These are phyloP conservation scores for Napeogenes sylphis DNA, from an alignment of 2,888 invertebrate genomes.

Conservation along the genomic window DNA sequence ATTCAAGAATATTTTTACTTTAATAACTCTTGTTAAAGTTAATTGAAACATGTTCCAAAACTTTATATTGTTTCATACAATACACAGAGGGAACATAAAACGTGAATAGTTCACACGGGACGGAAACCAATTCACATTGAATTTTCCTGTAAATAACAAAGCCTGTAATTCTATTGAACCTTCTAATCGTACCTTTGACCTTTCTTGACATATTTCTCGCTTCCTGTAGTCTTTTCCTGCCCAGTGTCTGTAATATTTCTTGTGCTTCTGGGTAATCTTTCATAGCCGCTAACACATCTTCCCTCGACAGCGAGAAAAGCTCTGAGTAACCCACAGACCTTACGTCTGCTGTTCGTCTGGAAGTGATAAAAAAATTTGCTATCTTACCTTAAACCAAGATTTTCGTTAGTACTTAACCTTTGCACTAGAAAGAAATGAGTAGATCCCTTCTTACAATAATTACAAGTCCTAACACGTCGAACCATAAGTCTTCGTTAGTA, in stretches of 20 bases:
- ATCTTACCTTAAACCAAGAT: constrained; percentile 1
- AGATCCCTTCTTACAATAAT: too few species aligned
- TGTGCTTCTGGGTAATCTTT: constrained; percentile 98
- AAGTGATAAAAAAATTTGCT: constrained; percentile 26
- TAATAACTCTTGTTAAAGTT: not conserved
- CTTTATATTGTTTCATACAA: not conserved
- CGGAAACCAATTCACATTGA: constrained; percentile 23
- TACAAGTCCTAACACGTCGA: too few species aligned
- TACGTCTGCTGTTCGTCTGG: constrained; percentile 95
- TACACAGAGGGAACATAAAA: not conserved
- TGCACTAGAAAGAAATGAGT: too few species aligned
- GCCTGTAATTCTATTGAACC: not conserved
- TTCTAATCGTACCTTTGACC: constrained; percentile 30
- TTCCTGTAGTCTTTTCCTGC: constrained; percentile 91
- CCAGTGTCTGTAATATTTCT: constrained; percentile 92
- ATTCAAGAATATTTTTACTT: not conserved
- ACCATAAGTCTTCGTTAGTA: constrained; percentile 2
- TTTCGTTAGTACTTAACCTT: not conserved
- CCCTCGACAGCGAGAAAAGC: constrained; percentile 93
- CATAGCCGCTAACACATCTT: constrained; percentile 96
- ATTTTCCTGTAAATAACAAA: constrained; percentile 16
- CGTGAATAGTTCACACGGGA: too few species aligned
- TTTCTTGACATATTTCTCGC: constrained; percentile 80
- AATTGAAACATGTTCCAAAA: not conserved
- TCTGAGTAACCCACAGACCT: constrained; percentile 97